Percentiles rank a stretch among this genome's conserved stretches.
Evolutionary conservation across 2,113 vertebrate species (phyloP).

Genomic region (Cyphomyrus plagiostoma): DNA sequence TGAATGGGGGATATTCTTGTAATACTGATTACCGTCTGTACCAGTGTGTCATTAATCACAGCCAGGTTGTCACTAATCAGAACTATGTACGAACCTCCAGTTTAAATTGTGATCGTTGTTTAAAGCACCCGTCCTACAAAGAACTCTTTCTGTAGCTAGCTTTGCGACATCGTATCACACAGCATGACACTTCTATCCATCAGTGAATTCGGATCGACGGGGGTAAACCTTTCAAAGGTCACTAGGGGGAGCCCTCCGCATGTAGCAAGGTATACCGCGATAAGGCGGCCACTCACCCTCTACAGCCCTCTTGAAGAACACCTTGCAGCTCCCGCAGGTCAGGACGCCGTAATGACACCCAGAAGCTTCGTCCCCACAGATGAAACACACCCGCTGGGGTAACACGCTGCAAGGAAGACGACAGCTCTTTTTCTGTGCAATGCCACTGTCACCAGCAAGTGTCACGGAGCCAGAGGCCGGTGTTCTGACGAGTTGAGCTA

Average conservation of each 20-base stretch:
- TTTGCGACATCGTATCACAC: not conserved
- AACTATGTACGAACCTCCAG: not conserved
- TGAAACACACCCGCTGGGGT: conserved; percentile 85
- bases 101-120: not conserved
- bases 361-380: conserved; percentile 93
- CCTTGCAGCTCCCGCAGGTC: conserved; percentile 97
- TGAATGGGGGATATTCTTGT: not conserved
- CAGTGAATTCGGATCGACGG: not conserved
- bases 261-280: not conserved
- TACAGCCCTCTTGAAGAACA: conserved; percentile 97
- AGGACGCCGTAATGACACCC: conserved; percentile 96
- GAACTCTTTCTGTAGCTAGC: not conserved
- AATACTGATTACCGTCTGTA: not conserved
- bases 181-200: not conserved
- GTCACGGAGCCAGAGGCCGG: not conserved
- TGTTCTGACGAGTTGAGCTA: too few relatives aligned
- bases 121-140: not conserved
- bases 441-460: not conserved
- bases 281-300: conserved; percentile 74
- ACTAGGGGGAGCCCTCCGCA: not conserved
- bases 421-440: not conserved
- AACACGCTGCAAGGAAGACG: conserved; percentile 62
- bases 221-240: not conserved
- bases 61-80: not conserved
- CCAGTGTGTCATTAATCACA: not conserved